A percentile compares a stretch with the other conserved stretches of the same genome.
phyloP scores from a whole-genome alignment of 1,140 invertebrate species.

The Atta cephalotes region DNA sequence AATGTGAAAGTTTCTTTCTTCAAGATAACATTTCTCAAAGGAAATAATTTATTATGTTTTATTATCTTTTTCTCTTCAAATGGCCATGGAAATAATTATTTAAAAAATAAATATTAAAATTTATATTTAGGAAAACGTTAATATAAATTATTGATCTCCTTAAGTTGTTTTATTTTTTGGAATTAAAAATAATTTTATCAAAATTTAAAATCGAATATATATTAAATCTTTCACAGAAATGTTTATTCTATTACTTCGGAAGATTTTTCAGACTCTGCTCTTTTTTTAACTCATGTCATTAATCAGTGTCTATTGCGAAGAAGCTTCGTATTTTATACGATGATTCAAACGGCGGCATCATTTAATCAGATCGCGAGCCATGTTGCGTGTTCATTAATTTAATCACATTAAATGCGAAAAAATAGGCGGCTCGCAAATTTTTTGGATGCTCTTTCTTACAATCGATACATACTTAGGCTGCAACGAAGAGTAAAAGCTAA shows the following conservation, averaged over 20 bases:
- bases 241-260: not conserved
- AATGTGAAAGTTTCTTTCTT: not conserved
- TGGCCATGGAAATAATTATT: not conserved
- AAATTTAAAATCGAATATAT: not conserved
- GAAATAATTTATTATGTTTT: not conserved
- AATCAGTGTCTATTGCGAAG: slow-evolving; percentile 12
- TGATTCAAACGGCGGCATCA: not conserved
- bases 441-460: slow-evolving; percentile 18
- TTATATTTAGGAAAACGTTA: not conserved
- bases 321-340: not conserved
- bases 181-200: not conserved
- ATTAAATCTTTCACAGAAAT: not conserved
- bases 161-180: not conserved
- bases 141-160: not conserved
- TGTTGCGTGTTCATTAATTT: not conserved
- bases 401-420: slow-evolving; percentile 4
- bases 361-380: not conserved
- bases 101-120: not conserved
- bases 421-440: not conserved
- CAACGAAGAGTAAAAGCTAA: slow-evolving; percentile 44
- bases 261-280: not conserved
- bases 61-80: not conserved
- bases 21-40: not conserved
- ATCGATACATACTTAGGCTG: slow-evolving; percentile 41
- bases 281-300: not conserved